Evolutionary conservation across 2,113 vertebrate genomes (phyloP).

Genomic region (Accipiter cooperii): DNA sequence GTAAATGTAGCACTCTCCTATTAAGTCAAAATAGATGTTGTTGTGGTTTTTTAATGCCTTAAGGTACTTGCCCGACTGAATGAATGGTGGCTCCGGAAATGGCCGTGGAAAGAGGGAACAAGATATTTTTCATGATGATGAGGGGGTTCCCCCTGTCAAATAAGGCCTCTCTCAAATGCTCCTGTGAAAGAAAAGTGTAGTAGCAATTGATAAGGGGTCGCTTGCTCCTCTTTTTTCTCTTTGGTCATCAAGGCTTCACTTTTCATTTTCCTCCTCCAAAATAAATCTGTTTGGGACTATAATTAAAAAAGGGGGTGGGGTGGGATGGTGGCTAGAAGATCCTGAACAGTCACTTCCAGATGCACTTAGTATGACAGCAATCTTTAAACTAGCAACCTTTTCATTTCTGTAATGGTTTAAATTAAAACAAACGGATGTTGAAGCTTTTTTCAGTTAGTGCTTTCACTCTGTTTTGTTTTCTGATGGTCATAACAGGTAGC

Average conservation of each 20-base stretch:
- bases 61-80: neutral
- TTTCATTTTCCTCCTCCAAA: neutral
- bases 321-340: neutral
- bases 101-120: neutral
- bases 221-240: neutral
- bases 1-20: neutral
- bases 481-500: neutral
- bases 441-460: neutral
- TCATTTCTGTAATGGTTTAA: neutral
- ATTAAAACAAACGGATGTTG: neutral
- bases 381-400: neutral
- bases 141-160: neutral
- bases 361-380: neutral
- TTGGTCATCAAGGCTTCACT: neutral
- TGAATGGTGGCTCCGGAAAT: neutral
- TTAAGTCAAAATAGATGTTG: neutral
- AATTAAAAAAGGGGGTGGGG: neutral
- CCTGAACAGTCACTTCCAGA: neutral
- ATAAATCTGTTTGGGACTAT: neutral
- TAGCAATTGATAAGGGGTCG: neutral
- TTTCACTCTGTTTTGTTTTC: neutral
- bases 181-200: neutral
- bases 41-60: neutral
- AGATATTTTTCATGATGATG: neutral
- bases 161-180: neutral